Conservation (phyloP, 37 sponge, comb jelly and placozoan genomes). For the Geodia barretti region DNA sequence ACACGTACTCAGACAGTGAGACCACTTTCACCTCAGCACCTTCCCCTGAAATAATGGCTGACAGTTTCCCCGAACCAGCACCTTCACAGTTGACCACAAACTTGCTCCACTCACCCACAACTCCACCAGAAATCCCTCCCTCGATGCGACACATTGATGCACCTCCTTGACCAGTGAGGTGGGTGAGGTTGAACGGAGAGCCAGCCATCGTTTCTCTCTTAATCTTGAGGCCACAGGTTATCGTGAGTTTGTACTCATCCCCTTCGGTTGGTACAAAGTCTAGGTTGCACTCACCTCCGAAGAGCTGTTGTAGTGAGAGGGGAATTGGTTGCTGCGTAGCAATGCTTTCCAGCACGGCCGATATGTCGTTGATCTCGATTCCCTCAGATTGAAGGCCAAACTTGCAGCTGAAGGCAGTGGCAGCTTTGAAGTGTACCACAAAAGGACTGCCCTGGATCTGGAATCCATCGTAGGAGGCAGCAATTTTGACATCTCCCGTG, state of each 20-base stretch:
- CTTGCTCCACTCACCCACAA: slow-evolving; percentile 23
- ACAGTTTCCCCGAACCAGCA: slow-evolving; percentile 46
- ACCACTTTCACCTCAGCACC: background rate
- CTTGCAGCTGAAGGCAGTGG: background rate
- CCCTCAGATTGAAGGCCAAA: slow-evolving; percentile 20
- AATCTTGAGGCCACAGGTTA: slow-evolving; percentile 40
- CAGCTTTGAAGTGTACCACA: slow-evolving; percentile 26
- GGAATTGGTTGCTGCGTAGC: slow-evolving; percentile 18
- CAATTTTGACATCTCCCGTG: slow-evolving; percentile 12
- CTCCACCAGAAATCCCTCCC: slow-evolving; percentile 51
- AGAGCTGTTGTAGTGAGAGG: slow-evolving; percentile 23
- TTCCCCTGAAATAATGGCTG: slow-evolving; percentile 39
- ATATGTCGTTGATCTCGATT: slow-evolving; percentile 33
- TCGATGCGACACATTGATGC: slow-evolving; percentile 52
- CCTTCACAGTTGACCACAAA: slow-evolving; percentile 56
- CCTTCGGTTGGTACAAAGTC: slow-evolving; percentile 52
- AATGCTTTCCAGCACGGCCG: slow-evolving; percentile 28
- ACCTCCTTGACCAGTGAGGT: slow-evolving; percentile 5
- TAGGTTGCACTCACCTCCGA: slow-evolving; percentile 43
- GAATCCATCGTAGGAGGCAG: slow-evolving; percentile 39
- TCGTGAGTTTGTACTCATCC: slow-evolving; percentile 46
- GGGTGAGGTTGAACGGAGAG: slow-evolving; percentile 63
- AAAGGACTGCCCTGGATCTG: slow-evolving; percentile 73
- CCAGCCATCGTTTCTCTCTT: slow-evolving; percentile 59
- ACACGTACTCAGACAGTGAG: no score